A percentile compares a stretch with the other conserved stretches of the same genome.
Evolutionary conservation across 2,113 vertebrate genomes (phyloP).

Genomic region (Eudyptes chrysolophus): DNA sequence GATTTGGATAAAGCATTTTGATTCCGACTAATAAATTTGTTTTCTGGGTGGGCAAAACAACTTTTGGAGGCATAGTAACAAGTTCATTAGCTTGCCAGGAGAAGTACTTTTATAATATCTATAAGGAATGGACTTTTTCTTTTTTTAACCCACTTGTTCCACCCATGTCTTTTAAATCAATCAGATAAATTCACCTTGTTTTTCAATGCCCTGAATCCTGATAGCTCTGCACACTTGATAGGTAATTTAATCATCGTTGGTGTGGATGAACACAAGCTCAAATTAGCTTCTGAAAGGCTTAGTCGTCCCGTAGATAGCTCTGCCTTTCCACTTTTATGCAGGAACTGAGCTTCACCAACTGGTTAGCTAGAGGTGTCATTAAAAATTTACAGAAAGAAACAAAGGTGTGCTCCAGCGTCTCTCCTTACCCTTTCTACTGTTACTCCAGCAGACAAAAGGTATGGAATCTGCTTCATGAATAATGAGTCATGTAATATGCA

Average conservation of each 20-base stretch:
- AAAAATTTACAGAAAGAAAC: slow-evolving; percentile 86
- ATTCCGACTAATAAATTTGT: background rate
- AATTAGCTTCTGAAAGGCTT: slow-evolving; percentile 78
- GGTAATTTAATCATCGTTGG: slow-evolving; percentile 80
- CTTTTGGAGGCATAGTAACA: background rate
- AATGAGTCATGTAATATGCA: slow-evolving; percentile 82
- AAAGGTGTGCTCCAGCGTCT: slow-evolving; percentile 81
- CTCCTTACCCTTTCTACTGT: slow-evolving; percentile 81
- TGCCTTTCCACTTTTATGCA: slow-evolving; percentile 81
- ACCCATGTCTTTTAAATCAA: slow-evolving; percentile 73
- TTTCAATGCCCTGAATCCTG: slow-evolving; percentile 78
- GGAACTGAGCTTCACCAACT: slow-evolving; percentile 84
- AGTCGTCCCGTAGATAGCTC: slow-evolving; percentile 73
- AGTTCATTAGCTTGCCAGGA: background rate
- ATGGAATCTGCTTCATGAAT: slow-evolving; percentile 81
- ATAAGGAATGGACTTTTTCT: background rate
- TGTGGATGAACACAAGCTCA: slow-evolving; percentile 75
- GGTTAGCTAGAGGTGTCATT: slow-evolving; percentile 82
- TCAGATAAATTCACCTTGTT: slow-evolving; percentile 81
- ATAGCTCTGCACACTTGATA: slow-evolving; percentile 80
- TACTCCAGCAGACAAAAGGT: slow-evolving; percentile 82
- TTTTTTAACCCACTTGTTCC: slow-evolving; percentile 60
- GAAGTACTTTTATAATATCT: background rate
- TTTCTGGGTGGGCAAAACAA: background rate
- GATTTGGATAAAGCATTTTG: slow-evolving; percentile 49